A percentile compares a stretch with the other conserved stretches of the same genome.
phyloP scores from a whole-genome alignment of 2,797 vertebrate species.

The Cebuella pygmaea region DNA sequence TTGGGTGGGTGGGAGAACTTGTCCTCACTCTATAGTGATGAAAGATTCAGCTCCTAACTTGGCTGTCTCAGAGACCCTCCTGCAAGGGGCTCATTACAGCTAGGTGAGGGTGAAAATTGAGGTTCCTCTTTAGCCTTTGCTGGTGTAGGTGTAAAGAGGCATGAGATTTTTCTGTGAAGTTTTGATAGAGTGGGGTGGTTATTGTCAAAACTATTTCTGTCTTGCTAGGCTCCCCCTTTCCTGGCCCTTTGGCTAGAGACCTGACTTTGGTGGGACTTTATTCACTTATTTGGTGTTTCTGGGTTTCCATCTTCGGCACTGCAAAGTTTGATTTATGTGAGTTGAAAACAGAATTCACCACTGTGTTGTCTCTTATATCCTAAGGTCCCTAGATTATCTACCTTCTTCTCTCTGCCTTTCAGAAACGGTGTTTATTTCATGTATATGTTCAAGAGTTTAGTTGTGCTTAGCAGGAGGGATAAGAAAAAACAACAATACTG shows the following conservation, averaged over 20 bases:
- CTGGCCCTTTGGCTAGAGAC: background rate
- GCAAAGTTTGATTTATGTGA: background rate
- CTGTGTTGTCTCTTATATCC: background rate
- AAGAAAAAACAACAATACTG: background rate
- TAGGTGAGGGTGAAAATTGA: background rate
- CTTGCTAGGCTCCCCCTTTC: background rate
- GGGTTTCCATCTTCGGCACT: background rate
- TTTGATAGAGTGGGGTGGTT: background rate
- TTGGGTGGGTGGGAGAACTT: background rate
- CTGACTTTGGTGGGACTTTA: background rate
- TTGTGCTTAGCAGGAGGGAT: background rate
- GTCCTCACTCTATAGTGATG: no score
- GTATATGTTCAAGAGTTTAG: background rate
- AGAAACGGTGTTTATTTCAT: background rate
- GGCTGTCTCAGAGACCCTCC: background rate
- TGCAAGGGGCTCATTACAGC: background rate
- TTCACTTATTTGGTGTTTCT: background rate
- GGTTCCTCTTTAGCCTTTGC: background rate
- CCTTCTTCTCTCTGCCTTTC: background rate
- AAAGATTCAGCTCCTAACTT: background rate
- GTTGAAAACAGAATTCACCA: background rate
- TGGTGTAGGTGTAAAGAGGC: background rate
- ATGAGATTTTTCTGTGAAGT: background rate
- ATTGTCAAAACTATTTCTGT: background rate
- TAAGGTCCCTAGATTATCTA: background rate